Evolutionary conservation across 2,113 vertebrate genomes (phyloP).

Genomic region (Bufo gargarizans): DNA sequence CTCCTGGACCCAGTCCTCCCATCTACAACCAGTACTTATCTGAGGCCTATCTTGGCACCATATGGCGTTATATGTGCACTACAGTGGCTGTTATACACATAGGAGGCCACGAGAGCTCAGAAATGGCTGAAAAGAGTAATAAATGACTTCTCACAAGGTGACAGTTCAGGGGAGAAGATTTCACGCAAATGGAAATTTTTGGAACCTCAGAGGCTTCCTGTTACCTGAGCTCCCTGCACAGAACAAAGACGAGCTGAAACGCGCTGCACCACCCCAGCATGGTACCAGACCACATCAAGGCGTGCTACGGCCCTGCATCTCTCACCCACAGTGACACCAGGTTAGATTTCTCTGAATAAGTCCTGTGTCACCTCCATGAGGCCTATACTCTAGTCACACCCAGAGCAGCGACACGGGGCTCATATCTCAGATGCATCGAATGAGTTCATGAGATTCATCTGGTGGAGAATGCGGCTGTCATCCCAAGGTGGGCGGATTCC

Average conservation of each 20-base stretch:
- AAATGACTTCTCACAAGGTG: background rate
- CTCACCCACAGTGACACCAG: background rate
- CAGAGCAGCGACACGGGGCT: background rate
- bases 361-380: background rate
- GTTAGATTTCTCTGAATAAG: background rate
- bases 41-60: too few relatives aligned
- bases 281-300: slow-evolving; percentile 3
- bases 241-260: background rate
- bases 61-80: too few relatives aligned
- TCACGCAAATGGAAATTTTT: background rate
- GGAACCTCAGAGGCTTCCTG: slow-evolving; percentile 22
- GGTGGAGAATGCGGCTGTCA: too few relatives aligned
- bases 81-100: background rate
- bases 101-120: background rate
- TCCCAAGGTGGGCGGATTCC: too few relatives aligned
- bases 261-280: background rate
- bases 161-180: background rate
- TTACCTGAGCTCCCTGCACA: background rate
- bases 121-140: background rate
- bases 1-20: too few relatives aligned
- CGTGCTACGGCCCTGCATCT: background rate
- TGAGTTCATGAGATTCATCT: too few relatives aligned
- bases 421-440: too few relatives aligned
- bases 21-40: too few relatives aligned
- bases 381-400: background rate